Conservation (phyloP, 1,140 invertebrate genomes). For the Stegodyphus dumicola region DNA sequence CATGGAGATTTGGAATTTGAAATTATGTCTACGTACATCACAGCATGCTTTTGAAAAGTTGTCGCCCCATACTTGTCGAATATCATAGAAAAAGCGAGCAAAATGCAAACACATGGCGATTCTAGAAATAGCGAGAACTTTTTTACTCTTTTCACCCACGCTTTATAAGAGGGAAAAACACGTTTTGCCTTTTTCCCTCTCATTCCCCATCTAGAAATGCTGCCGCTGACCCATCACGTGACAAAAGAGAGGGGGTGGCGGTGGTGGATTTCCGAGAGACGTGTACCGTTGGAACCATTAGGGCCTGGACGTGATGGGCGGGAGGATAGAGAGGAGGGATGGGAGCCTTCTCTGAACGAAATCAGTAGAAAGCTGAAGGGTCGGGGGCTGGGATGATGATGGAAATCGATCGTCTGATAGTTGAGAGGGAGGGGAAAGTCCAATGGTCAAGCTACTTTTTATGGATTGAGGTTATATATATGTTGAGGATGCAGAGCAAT, state of each 20-base stretch:
- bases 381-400: constrained; percentile 22
- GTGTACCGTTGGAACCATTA: constrained; percentile 59
- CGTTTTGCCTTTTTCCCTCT: constrained; percentile 50
- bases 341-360: constrained; percentile 29
- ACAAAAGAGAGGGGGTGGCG: constrained; percentile 1
- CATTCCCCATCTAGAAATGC: constrained; percentile 11
- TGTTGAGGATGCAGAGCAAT: too few species aligned
- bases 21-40: background rate
- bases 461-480: background rate
- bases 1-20: background rate
- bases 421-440: constrained; percentile 28
- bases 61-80: background rate
- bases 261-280: constrained; percentile 48
- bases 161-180: constrained; percentile 31
- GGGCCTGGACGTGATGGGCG: constrained; percentile 52
- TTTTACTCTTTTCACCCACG: background rate
- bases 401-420: constrained; percentile 59
- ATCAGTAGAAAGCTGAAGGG: constrained; percentile 16
- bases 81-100: background rate
- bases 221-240: constrained; percentile 56
- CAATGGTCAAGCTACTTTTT: constrained; percentile 39
- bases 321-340: background rate
- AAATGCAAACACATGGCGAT: background rate
- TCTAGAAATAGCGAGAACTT: background rate
- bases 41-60: background rate